A percentile compares a stretch with the other conserved stretches of the same genome.
phyloP scores from a whole-genome alignment of 2,113 vertebrate species.

The Rhinoptilus africanus region DNA sequence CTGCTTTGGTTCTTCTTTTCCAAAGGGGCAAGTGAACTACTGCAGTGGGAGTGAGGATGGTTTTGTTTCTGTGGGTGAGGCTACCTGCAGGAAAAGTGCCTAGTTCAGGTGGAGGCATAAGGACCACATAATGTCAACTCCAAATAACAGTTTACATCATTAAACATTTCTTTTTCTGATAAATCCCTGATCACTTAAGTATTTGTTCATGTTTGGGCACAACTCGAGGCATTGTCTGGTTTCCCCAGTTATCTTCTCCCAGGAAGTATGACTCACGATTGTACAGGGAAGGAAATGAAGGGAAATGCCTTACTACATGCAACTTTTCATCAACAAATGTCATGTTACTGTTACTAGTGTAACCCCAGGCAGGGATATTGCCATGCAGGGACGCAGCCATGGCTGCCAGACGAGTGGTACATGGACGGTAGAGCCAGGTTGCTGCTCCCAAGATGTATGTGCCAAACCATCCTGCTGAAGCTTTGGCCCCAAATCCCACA shows the following conservation, averaged over 20 bases:
- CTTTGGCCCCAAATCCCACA: background rate
- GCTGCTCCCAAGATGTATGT: background rate
- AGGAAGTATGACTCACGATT: background rate
- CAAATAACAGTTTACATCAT: background rate
- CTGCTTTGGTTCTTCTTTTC: background rate
- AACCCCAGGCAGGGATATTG: background rate
- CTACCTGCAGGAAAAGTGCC: background rate
- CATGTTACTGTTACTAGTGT: background rate
- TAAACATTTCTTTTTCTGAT: background rate
- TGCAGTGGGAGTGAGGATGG: background rate
- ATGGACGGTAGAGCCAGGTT: background rate
- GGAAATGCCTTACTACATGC: conserved; percentile 2
- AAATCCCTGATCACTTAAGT: background rate
- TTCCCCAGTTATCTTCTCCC: background rate
- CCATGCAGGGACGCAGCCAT: background rate
- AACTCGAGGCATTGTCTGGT: background rate
- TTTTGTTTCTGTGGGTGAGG: background rate
- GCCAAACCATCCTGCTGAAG: background rate
- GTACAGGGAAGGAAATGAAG: background rate
- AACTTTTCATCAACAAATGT: background rate
- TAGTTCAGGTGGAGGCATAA: background rate
- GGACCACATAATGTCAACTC: background rate
- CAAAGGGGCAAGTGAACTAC: background rate
- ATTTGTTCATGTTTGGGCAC: background rate
- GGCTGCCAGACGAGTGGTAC: background rate